Percentiles rank a stretch among this genome's conserved stretches.
Conservation (phyloP, 2,888 invertebrate genomes). For the Congeria kusceri region DNA sequence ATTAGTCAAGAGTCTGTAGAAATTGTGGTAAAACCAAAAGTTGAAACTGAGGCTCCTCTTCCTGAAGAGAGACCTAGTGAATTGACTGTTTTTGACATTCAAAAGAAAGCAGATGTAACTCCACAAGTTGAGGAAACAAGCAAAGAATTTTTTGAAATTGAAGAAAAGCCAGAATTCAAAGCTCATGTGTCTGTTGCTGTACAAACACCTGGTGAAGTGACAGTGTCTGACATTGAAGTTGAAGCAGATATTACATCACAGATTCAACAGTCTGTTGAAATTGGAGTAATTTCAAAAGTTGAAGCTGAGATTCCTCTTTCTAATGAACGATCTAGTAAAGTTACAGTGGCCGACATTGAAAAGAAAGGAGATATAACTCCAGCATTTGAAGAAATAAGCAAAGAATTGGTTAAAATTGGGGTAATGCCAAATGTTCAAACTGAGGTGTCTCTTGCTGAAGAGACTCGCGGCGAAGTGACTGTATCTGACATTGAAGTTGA, state of each 20-base stretch:
- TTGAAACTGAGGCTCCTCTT: slow-evolving; percentile 5
- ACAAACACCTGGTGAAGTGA: too few relatives aligned
- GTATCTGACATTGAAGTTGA: slow-evolving; percentile 23
- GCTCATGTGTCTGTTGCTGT: too few relatives aligned
- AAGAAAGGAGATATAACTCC: too few relatives aligned
- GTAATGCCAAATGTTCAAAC: slow-evolving; percentile 14
- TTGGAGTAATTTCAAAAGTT: slow-evolving; percentile 8
- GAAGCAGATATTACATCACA: too few relatives aligned
- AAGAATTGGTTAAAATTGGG: slow-evolving; percentile 14
- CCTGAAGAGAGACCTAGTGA: too few relatives aligned
- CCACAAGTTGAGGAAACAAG: not conserved
- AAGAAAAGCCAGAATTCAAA: slow-evolving; percentile 3
- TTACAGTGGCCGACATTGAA: not conserved
- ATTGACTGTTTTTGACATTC: slow-evolving; percentile 7
- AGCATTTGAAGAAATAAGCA: not conserved
- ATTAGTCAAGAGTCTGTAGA: slow-evolving; percentile 14
- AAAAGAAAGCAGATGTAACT: slow-evolving; percentile 4
- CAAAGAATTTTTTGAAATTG: slow-evolving; percentile 41
- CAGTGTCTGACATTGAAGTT: too few relatives aligned
- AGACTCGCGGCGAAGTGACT: too few relatives aligned
- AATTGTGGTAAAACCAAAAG: slow-evolving; percentile 7
- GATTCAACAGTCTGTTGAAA: not conserved
- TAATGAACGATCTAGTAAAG: too few relatives aligned
- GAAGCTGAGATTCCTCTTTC: too few relatives aligned
- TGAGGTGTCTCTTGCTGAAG: not conserved